Conservation (phyloP, 1,140 invertebrate species). For the Acromyrmex charruanus region DNA sequence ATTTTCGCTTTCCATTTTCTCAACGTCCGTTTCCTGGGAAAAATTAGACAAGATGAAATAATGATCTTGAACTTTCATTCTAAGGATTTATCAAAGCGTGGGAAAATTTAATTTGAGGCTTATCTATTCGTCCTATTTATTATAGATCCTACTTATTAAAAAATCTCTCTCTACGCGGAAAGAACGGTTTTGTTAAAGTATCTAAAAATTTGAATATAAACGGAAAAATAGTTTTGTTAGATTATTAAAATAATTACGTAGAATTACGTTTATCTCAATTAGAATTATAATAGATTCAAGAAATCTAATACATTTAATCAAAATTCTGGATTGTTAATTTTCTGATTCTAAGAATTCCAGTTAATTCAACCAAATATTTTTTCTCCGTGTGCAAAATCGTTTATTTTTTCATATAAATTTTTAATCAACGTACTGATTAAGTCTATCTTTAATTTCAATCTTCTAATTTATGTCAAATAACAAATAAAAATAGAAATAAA, state of each 20-base stretch:
- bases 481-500: neutral
- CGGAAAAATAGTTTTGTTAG: too few species aligned
- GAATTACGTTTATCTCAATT: too few species aligned
- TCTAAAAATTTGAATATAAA: too few species aligned
- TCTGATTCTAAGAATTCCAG: too few species aligned
- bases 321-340: too few species aligned
- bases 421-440: neutral
- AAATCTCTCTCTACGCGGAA: too few species aligned
- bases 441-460: neutral
- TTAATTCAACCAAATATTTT: too few species aligned
- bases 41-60: neutral
- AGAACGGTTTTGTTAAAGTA: too few species aligned
- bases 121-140: neutral
- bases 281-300: too few species aligned
- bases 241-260: too few species aligned
- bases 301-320: too few species aligned
- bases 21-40: neutral
- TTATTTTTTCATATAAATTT: neutral
- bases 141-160: neutral
- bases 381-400: too few species aligned
- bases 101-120: neutral
- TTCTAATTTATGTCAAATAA: neutral
- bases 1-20: neutral
- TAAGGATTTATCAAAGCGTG: neutral
- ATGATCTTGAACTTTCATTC: constrained; percentile 1